Conservation (phyloP, 2,888 invertebrate genomes). For the Drosophila peninsularis region DNA sequence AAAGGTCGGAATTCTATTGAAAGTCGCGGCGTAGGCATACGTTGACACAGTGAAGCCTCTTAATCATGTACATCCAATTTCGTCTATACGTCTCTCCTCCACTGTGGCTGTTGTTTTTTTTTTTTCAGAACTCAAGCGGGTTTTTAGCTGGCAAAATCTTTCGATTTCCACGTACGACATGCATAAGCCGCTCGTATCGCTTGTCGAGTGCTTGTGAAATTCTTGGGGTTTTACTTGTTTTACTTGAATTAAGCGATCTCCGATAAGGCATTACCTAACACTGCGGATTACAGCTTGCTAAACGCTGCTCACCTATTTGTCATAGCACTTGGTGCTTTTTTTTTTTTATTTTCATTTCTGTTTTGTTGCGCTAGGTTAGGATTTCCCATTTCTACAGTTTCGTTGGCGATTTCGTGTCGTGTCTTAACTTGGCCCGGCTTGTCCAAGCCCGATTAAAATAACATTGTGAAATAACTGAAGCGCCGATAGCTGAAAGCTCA, state of each 20-base stretch:
- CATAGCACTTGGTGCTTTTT: slow-evolving; percentile 32
- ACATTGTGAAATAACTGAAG: slow-evolving; percentile 42
- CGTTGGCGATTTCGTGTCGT: background rate
- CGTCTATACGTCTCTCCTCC: no score
- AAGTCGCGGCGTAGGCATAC: slow-evolving; percentile 6
- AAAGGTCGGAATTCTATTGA: slow-evolving; percentile 60
- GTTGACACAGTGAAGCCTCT: background rate
- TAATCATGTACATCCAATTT: background rate
- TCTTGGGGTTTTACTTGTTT: slow-evolving; percentile 27
- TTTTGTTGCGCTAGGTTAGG: slow-evolving; percentile 61
- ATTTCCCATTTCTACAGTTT: slow-evolving; percentile 27
- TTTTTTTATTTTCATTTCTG: background rate
- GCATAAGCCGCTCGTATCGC: background rate
- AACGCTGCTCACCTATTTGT: slow-evolving; percentile 9
- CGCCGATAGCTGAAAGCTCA: background rate
- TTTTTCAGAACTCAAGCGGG: slow-evolving; percentile 22
- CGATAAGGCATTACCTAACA: slow-evolving; percentile 30
- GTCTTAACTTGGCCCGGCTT: slow-evolving; percentile 3
- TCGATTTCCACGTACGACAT: background rate
- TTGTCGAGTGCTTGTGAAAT: slow-evolving; percentile 27
- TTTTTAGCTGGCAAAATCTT: slow-evolving; percentile 3
- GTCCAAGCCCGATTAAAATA: slow-evolving; percentile 30
- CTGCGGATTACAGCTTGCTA: background rate
- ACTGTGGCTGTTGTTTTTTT: no score
- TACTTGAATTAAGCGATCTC: slow-evolving; percentile 17